phyloP scores from a whole-genome alignment of 2,113 vertebrate species.

The Cettia cetti region DNA sequence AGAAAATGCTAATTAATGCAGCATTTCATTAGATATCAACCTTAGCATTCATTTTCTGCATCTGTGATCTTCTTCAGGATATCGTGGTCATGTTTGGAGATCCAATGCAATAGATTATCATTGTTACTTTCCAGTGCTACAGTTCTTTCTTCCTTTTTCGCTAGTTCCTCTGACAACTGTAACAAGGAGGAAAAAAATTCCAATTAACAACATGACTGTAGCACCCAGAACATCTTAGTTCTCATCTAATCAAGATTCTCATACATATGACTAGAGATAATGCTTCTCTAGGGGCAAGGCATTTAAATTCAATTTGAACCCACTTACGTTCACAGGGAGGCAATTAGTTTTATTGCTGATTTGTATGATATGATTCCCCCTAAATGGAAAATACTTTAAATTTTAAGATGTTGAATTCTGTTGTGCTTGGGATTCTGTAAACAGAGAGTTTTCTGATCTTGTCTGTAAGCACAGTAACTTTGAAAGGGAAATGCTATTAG shows the following conservation, averaged over 20 bases:
- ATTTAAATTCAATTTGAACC: neutral
- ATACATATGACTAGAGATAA: neutral
- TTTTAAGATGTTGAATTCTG: neutral
- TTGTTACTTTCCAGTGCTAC: constrained; percentile 52
- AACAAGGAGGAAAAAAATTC: constrained; percentile 61
- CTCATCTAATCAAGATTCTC: neutral
- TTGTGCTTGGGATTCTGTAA: neutral
- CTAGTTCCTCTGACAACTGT: constrained; percentile 77
- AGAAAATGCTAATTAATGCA: constrained; percentile 57
- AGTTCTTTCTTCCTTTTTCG: constrained; percentile 45
- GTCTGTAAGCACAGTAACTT: neutral
- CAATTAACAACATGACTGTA: neutral
- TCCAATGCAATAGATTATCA: constrained; percentile 69
- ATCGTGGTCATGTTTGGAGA: constrained; percentile 42
- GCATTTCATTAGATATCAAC: constrained; percentile 5
- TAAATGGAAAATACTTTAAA: neutral
- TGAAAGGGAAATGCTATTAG: neutral
- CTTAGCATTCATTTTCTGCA: constrained; percentile 51
- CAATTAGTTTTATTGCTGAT: neutral
- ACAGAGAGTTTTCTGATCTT: neutral
- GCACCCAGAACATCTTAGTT: neutral
- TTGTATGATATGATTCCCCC: neutral
- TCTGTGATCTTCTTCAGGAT: constrained; percentile 47
- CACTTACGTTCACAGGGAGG: neutral
- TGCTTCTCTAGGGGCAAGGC: neutral